Conservation (phyloP, 2,797 vertebrate species). For the Limosa lapponica region DNA sequence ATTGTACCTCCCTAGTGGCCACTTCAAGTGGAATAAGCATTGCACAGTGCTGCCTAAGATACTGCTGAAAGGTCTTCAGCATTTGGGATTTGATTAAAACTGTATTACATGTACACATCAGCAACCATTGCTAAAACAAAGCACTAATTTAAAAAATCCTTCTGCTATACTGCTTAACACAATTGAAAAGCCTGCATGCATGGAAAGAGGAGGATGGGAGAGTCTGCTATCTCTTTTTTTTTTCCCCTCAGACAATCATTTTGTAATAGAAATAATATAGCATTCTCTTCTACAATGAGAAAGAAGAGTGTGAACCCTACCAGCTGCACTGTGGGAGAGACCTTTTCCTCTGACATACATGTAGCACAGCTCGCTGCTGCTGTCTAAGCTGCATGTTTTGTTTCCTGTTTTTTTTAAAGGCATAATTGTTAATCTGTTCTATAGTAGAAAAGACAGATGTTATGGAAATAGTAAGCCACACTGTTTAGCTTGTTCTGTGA, state of each 20-base stretch:
- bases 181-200: slow-evolving; percentile 50
- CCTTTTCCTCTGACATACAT: slow-evolving; percentile 36
- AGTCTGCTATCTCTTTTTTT: not conserved
- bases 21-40: slow-evolving; percentile 89
- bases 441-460: slow-evolving; percentile 80
- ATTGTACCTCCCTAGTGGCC: slow-evolving; percentile 91
- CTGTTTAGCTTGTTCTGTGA: slow-evolving; percentile 59
- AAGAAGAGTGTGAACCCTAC: slow-evolving; percentile 33
- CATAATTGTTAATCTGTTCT: slow-evolving; percentile 75
- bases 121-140: slow-evolving; percentile 77
- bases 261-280: slow-evolving; percentile 51
- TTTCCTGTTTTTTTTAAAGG: not conserved
- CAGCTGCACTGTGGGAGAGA: slow-evolving; percentile 52
- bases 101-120: slow-evolving; percentile 78
- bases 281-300: slow-evolving; percentile 29
- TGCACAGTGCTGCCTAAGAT: slow-evolving; percentile 79
- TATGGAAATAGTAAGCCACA: slow-evolving; percentile 76
- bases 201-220: not conserved
- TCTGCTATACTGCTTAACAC: slow-evolving; percentile 72
- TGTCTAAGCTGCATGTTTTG: not conserved
- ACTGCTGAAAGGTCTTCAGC: slow-evolving; percentile 81
- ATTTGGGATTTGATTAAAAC: slow-evolving; percentile 84
- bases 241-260: not conserved
- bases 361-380: not conserved
- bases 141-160: slow-evolving; percentile 73